Evolutionary conservation across 1,140 invertebrate species (phyloP).

Genomic region (Caenorhabditis brenneri): DNA sequence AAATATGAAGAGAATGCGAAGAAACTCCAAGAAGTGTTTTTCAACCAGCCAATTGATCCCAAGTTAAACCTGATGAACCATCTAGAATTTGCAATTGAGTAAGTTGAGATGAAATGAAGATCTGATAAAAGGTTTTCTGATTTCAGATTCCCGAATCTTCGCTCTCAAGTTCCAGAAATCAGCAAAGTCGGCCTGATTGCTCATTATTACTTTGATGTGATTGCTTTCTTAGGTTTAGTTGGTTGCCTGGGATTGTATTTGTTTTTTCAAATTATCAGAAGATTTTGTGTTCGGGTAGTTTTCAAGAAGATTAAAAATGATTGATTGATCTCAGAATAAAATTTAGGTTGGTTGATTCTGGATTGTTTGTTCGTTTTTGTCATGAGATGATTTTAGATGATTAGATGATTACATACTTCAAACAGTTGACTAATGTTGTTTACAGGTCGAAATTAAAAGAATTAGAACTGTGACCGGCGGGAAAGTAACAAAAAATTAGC

Average conservation of each 20-base stretch:
- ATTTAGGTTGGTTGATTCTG: no score
- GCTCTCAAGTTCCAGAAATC: neutral
- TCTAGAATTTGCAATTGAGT: conserved; percentile 37
- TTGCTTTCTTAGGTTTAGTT: neutral
- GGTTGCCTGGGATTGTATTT: neutral
- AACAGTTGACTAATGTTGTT: no score
- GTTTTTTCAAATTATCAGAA: neutral
- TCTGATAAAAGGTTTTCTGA: neutral
- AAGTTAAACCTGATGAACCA: conserved; percentile 26
- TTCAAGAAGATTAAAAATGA: neutral
- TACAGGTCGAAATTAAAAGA: no score
- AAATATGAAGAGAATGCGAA: conserved; percentile 32
- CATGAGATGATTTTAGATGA: no score
- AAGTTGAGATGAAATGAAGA: neutral
- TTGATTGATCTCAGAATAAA: neutral
- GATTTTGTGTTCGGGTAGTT: neutral
- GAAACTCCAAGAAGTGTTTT: neutral
- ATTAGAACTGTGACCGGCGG: no score
- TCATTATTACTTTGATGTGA: neutral
- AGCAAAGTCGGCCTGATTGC: neutral
- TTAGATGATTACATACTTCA: no score
- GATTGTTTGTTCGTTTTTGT: no score
- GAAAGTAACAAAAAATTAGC: no score
- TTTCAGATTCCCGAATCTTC: neutral
- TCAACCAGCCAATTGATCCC: conserved; percentile 24